phyloP scores from a whole-genome alignment of 1,140 invertebrate genomes.

The Elymnias hypermnestra region DNA sequence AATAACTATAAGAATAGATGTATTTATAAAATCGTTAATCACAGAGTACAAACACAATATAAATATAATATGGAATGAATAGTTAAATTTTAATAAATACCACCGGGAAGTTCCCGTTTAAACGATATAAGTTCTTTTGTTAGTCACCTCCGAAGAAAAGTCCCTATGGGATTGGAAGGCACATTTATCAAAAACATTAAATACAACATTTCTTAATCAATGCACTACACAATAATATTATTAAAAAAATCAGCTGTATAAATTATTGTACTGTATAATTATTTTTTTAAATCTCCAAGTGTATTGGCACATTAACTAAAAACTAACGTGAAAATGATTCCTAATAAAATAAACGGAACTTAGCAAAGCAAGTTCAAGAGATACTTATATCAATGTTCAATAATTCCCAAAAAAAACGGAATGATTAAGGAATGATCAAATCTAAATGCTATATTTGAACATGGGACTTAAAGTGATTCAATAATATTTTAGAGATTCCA shows the following conservation, averaged over 20 bases:
- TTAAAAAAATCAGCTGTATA: not conserved
- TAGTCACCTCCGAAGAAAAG: slow-evolving; percentile 44
- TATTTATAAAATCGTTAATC: slow-evolving; percentile 58
- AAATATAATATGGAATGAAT: slow-evolving; percentile 61
- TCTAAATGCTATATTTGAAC: slow-evolving; percentile 18
- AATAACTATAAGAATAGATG: slow-evolving; percentile 45
- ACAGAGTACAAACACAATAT: slow-evolving; percentile 57
- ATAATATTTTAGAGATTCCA: slow-evolving; percentile 23
- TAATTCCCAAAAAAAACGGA: slow-evolving; percentile 46
- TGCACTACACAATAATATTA: not conserved
- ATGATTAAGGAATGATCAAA: slow-evolving; percentile 44
- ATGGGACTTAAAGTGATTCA: slow-evolving; percentile 3
- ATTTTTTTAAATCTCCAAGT: too few species aligned
- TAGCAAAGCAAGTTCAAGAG: slow-evolving; percentile 26
- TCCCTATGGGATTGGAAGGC: slow-evolving; percentile 55
- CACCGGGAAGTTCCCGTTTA: slow-evolving; percentile 31
- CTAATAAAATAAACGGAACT: not conserved
- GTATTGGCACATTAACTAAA: slow-evolving; percentile 14
- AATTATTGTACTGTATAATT: not conserved
- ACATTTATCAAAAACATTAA: slow-evolving; percentile 34
- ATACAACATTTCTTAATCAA: slow-evolving; percentile 5
- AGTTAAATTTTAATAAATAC: slow-evolving; percentile 47
- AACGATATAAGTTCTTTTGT: slow-evolving; percentile 24
- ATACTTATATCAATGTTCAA: slow-evolving; percentile 32
- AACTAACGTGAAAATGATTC: slow-evolving; percentile 6